Conservation (phyloP, 1,140 invertebrate species). For the Cataglyphis hispanica region DNA sequence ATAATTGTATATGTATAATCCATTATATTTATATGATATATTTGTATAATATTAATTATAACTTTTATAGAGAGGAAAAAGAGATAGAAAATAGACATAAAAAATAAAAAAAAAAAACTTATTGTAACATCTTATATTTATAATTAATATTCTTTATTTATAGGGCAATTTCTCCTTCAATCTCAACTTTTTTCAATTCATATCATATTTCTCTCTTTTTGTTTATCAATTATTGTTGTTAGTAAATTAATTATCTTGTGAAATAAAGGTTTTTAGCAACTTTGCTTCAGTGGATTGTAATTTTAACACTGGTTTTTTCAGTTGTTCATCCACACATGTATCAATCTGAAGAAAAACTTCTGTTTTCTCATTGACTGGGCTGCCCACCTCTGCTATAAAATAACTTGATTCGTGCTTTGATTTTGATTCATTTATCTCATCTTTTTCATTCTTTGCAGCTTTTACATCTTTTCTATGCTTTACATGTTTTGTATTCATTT, state of each 20-base stretch:
- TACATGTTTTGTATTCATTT: not conserved
- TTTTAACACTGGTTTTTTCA: slow-evolving; percentile 15
- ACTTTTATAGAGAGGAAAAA: not conserved
- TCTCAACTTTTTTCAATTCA: not conserved
- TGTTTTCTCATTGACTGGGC: slow-evolving; percentile 53
- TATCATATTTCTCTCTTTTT: not conserved
- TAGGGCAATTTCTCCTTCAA: slow-evolving; percentile 2
- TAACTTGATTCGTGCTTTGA: slow-evolving; percentile 56
- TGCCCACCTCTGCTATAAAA: slow-evolving; percentile 72
- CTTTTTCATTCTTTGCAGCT: not conserved
- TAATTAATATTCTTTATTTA: slow-evolving; percentile 34
- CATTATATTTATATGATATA: not conserved
- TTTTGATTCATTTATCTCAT: not conserved
- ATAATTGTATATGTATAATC: not conserved
- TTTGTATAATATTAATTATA: not conserved
- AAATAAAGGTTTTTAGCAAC: not conserved
- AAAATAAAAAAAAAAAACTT: not conserved
- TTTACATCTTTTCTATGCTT: not conserved
- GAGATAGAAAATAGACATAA: slow-evolving; percentile 19
- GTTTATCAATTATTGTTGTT: not conserved
- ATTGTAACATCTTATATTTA: not conserved
- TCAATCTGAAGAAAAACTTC: slow-evolving; percentile 72
- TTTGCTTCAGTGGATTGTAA: not conserved
- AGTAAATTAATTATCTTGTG: not conserved
- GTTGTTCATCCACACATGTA: slow-evolving; percentile 4